Conservation (phyloP, 1,140 invertebrate species). For the Euura saliciscinereae region DNA sequence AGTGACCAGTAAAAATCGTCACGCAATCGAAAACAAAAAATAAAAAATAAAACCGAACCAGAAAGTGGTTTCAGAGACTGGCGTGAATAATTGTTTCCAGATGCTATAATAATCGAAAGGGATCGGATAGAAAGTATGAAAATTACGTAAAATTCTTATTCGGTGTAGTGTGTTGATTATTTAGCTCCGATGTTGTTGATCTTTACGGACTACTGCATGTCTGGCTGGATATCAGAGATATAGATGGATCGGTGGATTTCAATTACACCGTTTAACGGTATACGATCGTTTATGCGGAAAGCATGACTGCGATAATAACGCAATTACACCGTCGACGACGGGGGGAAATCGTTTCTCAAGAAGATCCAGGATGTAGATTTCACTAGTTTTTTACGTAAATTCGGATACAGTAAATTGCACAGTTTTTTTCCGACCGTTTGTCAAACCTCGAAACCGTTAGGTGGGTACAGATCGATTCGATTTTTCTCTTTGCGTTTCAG, state of each 20-base stretch:
- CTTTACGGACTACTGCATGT: background rate
- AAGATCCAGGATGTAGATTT: too few species aligned
- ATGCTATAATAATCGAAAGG: too few species aligned
- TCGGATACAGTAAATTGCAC: background rate
- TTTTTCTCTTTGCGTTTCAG: background rate
- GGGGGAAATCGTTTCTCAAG: too few species aligned
- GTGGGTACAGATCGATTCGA: background rate
- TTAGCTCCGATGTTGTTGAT: background rate
- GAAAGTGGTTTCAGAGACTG: too few species aligned
- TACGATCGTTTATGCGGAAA: background rate
- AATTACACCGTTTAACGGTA: background rate
- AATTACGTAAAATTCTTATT: background rate
- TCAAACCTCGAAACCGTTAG: conserved; percentile 6
- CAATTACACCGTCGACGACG: too few species aligned
- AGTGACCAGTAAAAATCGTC: too few species aligned
- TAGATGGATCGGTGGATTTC: background rate
- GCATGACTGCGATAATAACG: background rate
- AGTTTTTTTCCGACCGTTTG: background rate
- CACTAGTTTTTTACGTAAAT: too few species aligned
- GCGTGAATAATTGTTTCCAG: too few species aligned
- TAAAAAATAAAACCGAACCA: too few species aligned
- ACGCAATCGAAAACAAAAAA: too few species aligned
- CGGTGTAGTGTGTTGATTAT: background rate
- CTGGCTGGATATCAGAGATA: background rate
- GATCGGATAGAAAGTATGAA: background rate